phyloP scores from a whole-genome alignment of 2,888 invertebrate species.

The Hipparchia sbordonii region DNA sequence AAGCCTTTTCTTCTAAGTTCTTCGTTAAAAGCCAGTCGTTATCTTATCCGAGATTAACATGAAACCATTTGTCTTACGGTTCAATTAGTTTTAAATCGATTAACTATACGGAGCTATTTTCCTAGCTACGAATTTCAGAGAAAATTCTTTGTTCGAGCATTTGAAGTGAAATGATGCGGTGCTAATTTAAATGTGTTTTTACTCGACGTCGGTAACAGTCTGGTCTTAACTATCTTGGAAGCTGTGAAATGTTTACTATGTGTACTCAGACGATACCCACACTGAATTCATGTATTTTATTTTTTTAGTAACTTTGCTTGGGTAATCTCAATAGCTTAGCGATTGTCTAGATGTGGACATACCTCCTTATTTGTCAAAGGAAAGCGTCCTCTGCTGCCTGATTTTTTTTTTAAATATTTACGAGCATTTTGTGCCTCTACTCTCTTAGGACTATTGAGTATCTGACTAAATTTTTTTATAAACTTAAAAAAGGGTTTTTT shows the following conservation, averaged over 20 bases:
- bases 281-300: neutral
- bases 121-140: slow-evolving; percentile 24
- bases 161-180: slow-evolving; percentile 26
- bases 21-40: neutral
- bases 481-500: too few species aligned
- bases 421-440: too few species aligned
- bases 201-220: slow-evolving; percentile 20
- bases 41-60: slow-evolving; percentile 25
- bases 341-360: neutral
- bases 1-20: too few species aligned
- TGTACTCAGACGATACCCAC: neutral
- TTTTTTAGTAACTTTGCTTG: neutral
- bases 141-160: slow-evolving; percentile 24
- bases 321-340: neutral
- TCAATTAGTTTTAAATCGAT: slow-evolving; percentile 36
- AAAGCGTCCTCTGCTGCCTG: neutral
- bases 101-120: slow-evolving; percentile 31
- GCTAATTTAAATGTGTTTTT: slow-evolving; percentile 33
- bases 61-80: slow-evolving; percentile 31
- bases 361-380: neutral
- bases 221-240: slow-evolving; percentile 14
- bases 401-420: neutral
- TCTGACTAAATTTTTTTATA: too few species aligned
- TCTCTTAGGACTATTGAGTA: too few species aligned
- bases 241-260: slow-evolving; percentile 16